Base-by-base conservation (phyloP, 2,113 vertebrate genomes). In the Syrrhaptes paradoxus region DNA sequence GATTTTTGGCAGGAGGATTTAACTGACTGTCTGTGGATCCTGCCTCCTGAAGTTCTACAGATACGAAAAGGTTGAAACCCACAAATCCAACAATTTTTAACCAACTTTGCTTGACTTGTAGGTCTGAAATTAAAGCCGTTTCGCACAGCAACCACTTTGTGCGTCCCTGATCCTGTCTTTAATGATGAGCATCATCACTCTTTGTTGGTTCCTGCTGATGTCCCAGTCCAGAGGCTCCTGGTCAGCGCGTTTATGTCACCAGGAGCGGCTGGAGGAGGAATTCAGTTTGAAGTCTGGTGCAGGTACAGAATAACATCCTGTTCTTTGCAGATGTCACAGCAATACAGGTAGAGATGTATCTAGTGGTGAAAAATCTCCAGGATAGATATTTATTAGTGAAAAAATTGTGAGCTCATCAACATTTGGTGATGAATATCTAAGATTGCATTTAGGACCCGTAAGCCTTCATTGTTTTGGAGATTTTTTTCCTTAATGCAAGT, bases 261-360 rank as follows among this genome's bases (percentile, higher is more conserved):
- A 34, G 98, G 98, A 17, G 85, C 95, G 0, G 73, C 95, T 65
- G 98, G 98, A 82, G 98, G 98, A 77, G 99, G 99, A 71, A 96
- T 99, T 87, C 98, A 98, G 67, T 99, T 99, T 97, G 99, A 99
- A 97, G 98, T 99, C 80, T 99, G 99, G 99, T 99, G 99, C 98
- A 99, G 99, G 99, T 99, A 98, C 83, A 90, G 93, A 67, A 34
- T 32, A n/a, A 38, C 11, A 4, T 92, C 29, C 25, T 73, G 0
- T 36, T 78, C 29, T 46, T 66, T 62, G 32, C 29, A 70, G 46
- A 5, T 49, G 20, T 68, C 61, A 8, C 21, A 38, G 49, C 14
- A 82, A 2, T 45, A 22, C 11, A 32, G 31, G 21, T 24, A 20
- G 55, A 54, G 13, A 10, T 10, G 1, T n/a, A n/a, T 7, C 49